Conservation (phyloP, 2,113 vertebrate genomes). For the Cyprinodon variegatus region DNA sequence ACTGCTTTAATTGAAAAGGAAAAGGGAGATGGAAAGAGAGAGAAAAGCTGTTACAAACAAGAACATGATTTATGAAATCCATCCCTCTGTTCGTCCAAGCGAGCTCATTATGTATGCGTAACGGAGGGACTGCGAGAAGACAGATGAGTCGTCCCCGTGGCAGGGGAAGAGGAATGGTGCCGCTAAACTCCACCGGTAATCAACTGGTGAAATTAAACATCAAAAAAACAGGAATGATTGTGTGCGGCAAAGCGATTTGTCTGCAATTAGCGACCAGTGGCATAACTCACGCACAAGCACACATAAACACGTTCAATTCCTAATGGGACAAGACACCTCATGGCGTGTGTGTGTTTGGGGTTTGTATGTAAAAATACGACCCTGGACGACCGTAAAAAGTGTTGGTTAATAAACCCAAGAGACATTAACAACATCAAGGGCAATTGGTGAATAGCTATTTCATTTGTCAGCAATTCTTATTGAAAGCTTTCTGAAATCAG, state of each 20-base stretch:
- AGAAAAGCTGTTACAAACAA: slow-evolving; percentile 82
- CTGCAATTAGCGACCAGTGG: slow-evolving; percentile 80
- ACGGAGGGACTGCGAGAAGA: slow-evolving; percentile 65
- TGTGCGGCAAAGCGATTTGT: slow-evolving; percentile 84
- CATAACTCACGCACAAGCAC: slow-evolving; percentile 74
- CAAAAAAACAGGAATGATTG: slow-evolving; percentile 82
- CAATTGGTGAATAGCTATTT: slow-evolving; percentile 69
- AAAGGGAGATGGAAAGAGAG: slow-evolving; percentile 61
- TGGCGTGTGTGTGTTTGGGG: slow-evolving; percentile 49
- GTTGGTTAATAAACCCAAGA: slow-evolving; percentile 74
- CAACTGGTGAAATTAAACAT: slow-evolving; percentile 85
- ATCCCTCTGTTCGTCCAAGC: slow-evolving; percentile 76
- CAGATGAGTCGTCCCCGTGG: slow-evolving; percentile 75
- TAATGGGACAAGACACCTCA: slow-evolving; percentile 65
- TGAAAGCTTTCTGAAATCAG: slow-evolving; percentile 61
- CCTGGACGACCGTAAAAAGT: slow-evolving; percentile 70
- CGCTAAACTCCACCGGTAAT: slow-evolving; percentile 79
- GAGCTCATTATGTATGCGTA: slow-evolving; percentile 79
- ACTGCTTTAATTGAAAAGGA: slow-evolving; percentile 73
- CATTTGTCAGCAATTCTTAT: slow-evolving; percentile 72
- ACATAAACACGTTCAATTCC: slow-evolving; percentile 63
- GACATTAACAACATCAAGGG: slow-evolving; percentile 71
- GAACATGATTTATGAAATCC: slow-evolving; percentile 85
- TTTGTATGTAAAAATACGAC: slow-evolving; percentile 36
- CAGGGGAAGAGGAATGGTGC: slow-evolving; percentile 72